Evolutionary conservation across 2,113 vertebrate genomes (phyloP).

Genomic region (Jacana jacana): DNA sequence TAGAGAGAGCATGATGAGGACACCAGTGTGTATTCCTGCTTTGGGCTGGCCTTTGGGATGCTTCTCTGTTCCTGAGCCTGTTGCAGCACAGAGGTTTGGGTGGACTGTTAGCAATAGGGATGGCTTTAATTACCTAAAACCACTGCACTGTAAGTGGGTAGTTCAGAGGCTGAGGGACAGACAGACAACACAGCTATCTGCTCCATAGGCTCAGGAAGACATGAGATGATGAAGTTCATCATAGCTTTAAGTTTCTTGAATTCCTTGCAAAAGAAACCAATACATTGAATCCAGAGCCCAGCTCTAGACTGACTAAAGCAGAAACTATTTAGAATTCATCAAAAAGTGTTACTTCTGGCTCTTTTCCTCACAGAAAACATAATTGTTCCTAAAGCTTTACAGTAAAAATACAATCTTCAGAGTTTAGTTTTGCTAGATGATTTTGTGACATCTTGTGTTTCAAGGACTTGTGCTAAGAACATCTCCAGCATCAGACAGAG

Average conservation of each 20-base stretch:
- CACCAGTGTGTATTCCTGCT: not conserved
- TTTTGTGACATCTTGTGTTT: too few relatives aligned
- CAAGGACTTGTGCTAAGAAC: not conserved
- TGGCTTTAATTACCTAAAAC: not conserved
- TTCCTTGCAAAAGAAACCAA: not conserved
- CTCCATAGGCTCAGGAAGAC: not conserved
- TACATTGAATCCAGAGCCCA: not conserved
- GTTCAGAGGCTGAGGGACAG: not conserved
- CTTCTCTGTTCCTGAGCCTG: not conserved
- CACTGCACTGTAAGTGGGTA: not conserved
- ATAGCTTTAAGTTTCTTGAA: not conserved
- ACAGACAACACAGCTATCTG: not conserved
- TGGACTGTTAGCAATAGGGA: not conserved
- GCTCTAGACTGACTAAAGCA: not conserved
- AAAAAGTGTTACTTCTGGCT: not conserved
- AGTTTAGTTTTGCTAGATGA: not conserved
- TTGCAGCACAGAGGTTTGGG: not conserved
- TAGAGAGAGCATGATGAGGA: not conserved
- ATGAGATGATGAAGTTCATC: not conserved
- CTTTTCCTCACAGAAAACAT: not conserved
- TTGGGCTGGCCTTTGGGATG: not conserved
- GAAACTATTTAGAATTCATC: not conserved
- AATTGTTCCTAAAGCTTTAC: not conserved
- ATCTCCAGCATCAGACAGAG: not conserved
- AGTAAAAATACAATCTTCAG: not conserved